Base-by-base conservation (phyloP, 2,113 vertebrate genomes). In the Helogale parvula region DNA sequence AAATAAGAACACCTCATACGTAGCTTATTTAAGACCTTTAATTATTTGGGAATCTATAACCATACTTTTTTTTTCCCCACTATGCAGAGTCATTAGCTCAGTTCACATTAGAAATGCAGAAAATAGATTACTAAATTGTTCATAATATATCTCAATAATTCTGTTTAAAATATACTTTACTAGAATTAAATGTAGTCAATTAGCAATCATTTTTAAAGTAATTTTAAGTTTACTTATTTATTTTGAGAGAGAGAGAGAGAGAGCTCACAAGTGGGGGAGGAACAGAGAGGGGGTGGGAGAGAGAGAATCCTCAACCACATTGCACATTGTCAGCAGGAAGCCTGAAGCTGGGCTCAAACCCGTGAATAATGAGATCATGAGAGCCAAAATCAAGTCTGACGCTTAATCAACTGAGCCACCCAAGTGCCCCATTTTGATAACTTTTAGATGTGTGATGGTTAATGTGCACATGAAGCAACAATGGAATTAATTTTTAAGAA, bases 131-230 rank as follows among this genome's bases (percentile, higher is more conserved):
- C 2, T 60, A 17, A 12, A 35, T 1, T 38, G 2, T 71, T 94
- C 29, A 71, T 52, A 84, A 77, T 66, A 25, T 65, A 86, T 52
- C 13, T 94, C 57, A 97, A 65, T 81, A 77, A 92, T 88, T 97
- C 13, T 63, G 5, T 84, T 72, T 95, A 76, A 88, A 83, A 68
- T 85, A 68, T 91, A 3, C 8, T 68, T 87, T 79, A 38, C 12
- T 88, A 50, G n/a, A 94, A 93, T 93, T 54, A 96, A 95, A 94
- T 72, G 8, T 11, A 90, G 29, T 33, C 2, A 47, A 68, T 88
- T 88, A 86, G 7, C 47, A 13, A 57, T 66, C 38, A 17, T 27
- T 57, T 93, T 88, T 72, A 79, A 57, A 21, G 54, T 57, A 57
- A 7, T 57, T 57, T 57, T 57, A 57, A 57, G 54, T 57, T 57